Evolutionary conservation across 1,140 invertebrate species (phyloP), one percentile per base, ranked within the genome.

Genomic region (Varroa destructor): DNA sequence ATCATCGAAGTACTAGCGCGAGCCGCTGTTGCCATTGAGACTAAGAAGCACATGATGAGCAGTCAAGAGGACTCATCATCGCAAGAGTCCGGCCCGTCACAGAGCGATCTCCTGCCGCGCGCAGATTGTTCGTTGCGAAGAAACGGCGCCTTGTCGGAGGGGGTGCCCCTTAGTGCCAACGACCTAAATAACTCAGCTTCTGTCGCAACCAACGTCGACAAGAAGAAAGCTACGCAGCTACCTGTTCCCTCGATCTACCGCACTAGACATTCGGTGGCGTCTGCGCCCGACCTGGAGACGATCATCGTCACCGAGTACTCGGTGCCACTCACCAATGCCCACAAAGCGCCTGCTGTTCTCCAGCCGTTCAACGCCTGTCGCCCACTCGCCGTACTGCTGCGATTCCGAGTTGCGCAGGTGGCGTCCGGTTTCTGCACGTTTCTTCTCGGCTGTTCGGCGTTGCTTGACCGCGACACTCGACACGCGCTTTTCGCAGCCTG

Each of bases 221-320:
- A 67, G 61, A 67, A 67, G 61, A 67, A 46, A 67, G 61, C 61
- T 67, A 67, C 61, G 40, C 61, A 67, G 61, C 61, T 67, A 67
- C 61, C 61, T 67, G 61, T 67, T 12, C 61, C 61, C 12, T 67
- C 61, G 46, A 67, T 67, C 61, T 67, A 46, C 37, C 61, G 61
- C 40, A 67, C 61, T 37, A 67, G 61, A 37, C 10, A 67, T 67
- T 67, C 61, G 61, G 61, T 67, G 37, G 61, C 61, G 61, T 67
- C 61, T 37, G 61, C 61, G 61, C 61, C 61, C 61, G 61, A 67
- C 61, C 61, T 67, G 61, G 61, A 67, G 46, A 37, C 61, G 40
- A 67, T 67, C 61, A 67, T 67, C 37, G 61, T 67, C 40, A 67
- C 61, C 61, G 61, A 67, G 37, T 67, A 67, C 40, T 67, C 61